phyloP scores from a whole-genome alignment of 2,888 invertebrate genomes.

The Argyresthia albistria region DNA sequence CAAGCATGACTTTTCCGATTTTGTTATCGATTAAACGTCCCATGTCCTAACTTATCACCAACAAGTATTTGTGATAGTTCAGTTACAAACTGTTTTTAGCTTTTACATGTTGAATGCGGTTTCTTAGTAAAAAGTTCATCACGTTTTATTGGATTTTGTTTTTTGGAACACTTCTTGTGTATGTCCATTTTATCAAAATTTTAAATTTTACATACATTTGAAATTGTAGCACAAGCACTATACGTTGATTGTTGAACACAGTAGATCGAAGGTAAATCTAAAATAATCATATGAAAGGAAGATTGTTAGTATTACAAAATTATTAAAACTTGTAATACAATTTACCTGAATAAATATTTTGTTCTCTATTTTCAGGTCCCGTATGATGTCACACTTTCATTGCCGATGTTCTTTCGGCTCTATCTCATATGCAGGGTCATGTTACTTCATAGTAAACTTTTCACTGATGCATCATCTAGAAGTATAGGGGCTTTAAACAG shows the following conservation, averaged over 20 bases:
- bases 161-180: background rate
- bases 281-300: background rate
- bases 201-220: background rate
- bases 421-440: slow-evolving; percentile 99
- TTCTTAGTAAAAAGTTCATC: no score
- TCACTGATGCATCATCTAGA: slow-evolving; percentile 99
- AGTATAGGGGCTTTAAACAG: slow-evolving; percentile 98
- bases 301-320: background rate
- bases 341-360: background rate
- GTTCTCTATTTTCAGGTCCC: slow-evolving; percentile 76
- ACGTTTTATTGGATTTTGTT: no score
- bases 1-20: slow-evolving; percentile 11
- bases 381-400: slow-evolving; percentile 96
- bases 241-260: background rate
- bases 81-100: no score
- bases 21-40: no score
- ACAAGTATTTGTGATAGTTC: no score
- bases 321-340: no score
- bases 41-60: no score
- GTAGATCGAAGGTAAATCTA: background rate
- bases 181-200: background rate
- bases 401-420: slow-evolving; percentile 99
- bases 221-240: background rate
- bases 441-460: slow-evolving; percentile 99
- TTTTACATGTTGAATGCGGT: no score